Conservation (phyloP, 2,797 vertebrate genomes). For the Monodelphis domestica region DNA sequence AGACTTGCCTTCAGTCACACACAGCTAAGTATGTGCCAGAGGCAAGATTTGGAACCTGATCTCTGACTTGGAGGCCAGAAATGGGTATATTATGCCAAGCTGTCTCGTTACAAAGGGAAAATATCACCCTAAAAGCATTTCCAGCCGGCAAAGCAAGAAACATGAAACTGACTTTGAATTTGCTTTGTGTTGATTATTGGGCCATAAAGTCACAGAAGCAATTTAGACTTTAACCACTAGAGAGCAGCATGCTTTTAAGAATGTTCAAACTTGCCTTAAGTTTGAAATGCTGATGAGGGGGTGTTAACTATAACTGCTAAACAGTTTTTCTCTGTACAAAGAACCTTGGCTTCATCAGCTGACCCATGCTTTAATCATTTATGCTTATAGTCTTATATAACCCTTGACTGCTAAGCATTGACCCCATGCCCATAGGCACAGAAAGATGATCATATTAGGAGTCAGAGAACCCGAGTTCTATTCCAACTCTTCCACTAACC, state of each 20-base stretch:
- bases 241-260: slow-evolving; percentile 62
- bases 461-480: neutral
- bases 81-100: neutral
- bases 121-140: neutral
- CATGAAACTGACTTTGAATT: neutral
- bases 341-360: neutral
- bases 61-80: neutral
- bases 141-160: neutral
- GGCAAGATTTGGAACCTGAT: neutral
- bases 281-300: neutral
- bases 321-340: neutral
- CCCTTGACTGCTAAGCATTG: neutral
- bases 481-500: neutral
- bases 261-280: neutral
- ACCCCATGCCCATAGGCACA: neutral
- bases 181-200: neutral
- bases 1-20: neutral
- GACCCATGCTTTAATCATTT: neutral
- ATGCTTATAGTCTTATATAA: neutral
- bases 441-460: neutral
- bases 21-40: neutral
- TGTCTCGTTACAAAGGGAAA: neutral
- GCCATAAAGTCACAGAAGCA: neutral
- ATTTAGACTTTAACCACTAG: slow-evolving; percentile 33
- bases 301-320: neutral